phyloP scores from a whole-genome alignment of 1,140 invertebrate species.

The Colletes gigas region DNA sequence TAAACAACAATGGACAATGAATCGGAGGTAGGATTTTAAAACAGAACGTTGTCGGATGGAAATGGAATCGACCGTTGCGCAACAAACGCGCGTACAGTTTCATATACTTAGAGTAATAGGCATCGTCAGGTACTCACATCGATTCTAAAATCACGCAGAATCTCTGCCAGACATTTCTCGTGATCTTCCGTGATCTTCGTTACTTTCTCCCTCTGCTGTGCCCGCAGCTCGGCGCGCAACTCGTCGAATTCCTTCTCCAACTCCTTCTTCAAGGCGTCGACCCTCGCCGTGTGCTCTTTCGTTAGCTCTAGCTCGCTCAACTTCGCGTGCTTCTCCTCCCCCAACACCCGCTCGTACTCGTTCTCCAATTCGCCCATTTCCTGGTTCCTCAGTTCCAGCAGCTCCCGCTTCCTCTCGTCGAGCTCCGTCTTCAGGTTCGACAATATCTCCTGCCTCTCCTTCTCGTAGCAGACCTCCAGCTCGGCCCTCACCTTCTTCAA shows the following conservation, averaged over 20 bases:
- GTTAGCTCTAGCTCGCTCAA: slow-evolving; percentile 70
- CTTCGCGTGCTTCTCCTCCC: slow-evolving; percentile 72
- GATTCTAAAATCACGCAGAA: slow-evolving; percentile 79
- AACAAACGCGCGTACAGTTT: neutral
- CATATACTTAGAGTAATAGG: slow-evolving; percentile 13
- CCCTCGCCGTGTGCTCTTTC: slow-evolving; percentile 70
- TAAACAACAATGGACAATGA: slow-evolving; percentile 6
- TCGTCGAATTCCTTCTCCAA: slow-evolving; percentile 77
- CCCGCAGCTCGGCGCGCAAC: slow-evolving; percentile 76
- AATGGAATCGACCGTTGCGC: neutral
- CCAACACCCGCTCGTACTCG: slow-evolving; percentile 72
- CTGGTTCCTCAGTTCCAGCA: slow-evolving; percentile 74
- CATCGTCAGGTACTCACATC: slow-evolving; percentile 75
- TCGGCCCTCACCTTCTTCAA: slow-evolving; percentile 73
- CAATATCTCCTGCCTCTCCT: slow-evolving; percentile 78
- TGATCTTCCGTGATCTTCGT: slow-evolving; percentile 83
- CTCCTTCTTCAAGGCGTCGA: slow-evolving; percentile 73
- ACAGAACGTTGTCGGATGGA: neutral
- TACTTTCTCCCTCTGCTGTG: slow-evolving; percentile 80
- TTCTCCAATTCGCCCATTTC: slow-evolving; percentile 74
- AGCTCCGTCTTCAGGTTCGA: slow-evolving; percentile 74
- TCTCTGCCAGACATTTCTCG: slow-evolving; percentile 81
- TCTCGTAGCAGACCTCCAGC: slow-evolving; percentile 77
- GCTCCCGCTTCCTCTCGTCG: slow-evolving; percentile 71
- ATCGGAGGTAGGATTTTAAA: neutral